phyloP scores from a whole-genome alignment of 2,113 vertebrate species.

The Cyprinodon tularosa region DNA sequence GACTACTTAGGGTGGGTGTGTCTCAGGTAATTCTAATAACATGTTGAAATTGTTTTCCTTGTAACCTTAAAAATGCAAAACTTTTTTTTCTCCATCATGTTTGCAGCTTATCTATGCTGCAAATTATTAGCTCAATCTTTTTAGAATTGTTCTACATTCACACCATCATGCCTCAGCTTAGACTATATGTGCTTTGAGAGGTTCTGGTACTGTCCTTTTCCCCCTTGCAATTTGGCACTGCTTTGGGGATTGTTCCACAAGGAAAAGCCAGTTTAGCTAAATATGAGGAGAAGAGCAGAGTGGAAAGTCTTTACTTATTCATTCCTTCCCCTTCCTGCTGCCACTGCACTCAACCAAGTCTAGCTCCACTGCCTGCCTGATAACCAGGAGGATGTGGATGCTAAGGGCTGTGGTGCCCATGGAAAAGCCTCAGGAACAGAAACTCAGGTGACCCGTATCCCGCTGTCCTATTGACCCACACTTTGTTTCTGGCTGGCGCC shows the following conservation, averaged over 20 bases:
- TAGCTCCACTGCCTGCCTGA: constrained; percentile 7
- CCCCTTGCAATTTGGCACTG: neutral
- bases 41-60: no score
- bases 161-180: no score
- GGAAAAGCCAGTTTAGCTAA: constrained; percentile 42
- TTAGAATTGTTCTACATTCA: no score
- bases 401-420: constrained; percentile 54
- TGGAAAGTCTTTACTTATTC: constrained; percentile 69
- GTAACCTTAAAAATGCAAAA: no score
- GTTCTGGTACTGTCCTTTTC: neutral
- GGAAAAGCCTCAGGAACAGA: constrained; percentile 34
- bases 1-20: no score
- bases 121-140: no score
- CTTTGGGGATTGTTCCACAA: constrained; percentile 57
- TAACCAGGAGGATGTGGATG: constrained; percentile 60
- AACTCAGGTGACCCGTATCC: neutral
- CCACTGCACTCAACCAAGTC: constrained; percentile 44
- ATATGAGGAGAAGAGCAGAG: constrained; percentile 36
- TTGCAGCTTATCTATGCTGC: no score
- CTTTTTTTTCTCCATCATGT: no score
- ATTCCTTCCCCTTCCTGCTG: constrained; percentile 47
- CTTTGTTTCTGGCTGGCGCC: constrained; percentile 14
- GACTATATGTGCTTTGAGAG: neutral
- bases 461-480: constrained; percentile 15
- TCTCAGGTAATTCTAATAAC: no score